phyloP scores from a whole-genome alignment of 2,113 vertebrate genomes.

The Calypte anna region DNA sequence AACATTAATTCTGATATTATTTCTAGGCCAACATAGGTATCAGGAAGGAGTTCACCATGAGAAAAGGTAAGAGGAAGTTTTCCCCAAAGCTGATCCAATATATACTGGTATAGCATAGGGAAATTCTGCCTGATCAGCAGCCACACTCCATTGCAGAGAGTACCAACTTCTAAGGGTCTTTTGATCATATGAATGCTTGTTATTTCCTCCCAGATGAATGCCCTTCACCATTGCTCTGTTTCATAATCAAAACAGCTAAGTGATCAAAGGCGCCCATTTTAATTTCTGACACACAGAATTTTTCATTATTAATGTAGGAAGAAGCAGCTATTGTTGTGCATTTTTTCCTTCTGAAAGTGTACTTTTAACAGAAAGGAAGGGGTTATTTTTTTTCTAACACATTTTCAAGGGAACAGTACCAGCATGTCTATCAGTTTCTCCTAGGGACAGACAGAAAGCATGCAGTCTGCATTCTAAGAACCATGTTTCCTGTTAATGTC shows the following conservation, averaged over 20 bases:
- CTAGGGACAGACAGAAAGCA: background rate
- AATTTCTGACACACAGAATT: background rate
- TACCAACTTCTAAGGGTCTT: background rate
- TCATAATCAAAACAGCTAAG: background rate
- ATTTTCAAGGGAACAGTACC: background rate
- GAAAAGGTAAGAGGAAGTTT: background rate
- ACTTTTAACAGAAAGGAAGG: background rate
- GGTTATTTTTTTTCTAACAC: background rate
- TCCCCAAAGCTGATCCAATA: background rate
- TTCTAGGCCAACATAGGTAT: background rate
- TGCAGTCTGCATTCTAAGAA: background rate
- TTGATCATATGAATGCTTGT: background rate
- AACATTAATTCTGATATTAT: background rate
- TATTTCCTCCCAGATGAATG: constrained; percentile 5
- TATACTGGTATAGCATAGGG: background rate
- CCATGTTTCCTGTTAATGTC: background rate
- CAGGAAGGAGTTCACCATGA: background rate
- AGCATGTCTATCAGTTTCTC: background rate
- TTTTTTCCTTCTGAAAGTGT: background rate
- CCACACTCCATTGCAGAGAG: background rate
- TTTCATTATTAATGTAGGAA: background rate
- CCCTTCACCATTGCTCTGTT: background rate
- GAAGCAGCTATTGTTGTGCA: background rate
- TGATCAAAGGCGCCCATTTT: constrained; percentile 2
- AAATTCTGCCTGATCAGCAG: background rate